A percentile compares a stretch with the other conserved stretches of the same genome.
Evolutionary conservation across 2,888 invertebrate species (phyloP).

Genomic region (Disparrhopalites patrizii): DNA sequence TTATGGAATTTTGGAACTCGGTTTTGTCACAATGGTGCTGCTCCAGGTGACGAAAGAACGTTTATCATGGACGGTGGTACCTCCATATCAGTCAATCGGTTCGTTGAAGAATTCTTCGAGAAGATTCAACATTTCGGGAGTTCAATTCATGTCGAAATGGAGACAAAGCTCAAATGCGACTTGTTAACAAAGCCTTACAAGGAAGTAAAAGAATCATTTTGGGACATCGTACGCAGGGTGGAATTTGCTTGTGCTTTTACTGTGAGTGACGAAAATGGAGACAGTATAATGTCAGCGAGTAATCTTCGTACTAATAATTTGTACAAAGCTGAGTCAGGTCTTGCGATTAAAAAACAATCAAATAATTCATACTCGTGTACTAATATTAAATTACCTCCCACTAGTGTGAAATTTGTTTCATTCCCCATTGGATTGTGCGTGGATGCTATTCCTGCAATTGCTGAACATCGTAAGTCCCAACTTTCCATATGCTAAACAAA

Average conservation of each 20-base stretch:
- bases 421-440: conserved; percentile 31
- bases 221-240: conserved; percentile 18
- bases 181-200: conserved; percentile 50
- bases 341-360: neutral
- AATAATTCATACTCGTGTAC: neutral
- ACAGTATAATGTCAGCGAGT: no score
- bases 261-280: neutral
- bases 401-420: no score
- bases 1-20: conserved; percentile 27
- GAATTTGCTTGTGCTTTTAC: conserved; percentile 11
- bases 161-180: conserved; percentile 48
- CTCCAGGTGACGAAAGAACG: conserved; percentile 26
- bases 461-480: neutral
- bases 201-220: conserved; percentile 41
- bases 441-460: conserved; percentile 27
- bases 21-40: neutral
- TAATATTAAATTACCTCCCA: no score
- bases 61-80: conserved; percentile 60
- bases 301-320: neutral
- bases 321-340: neutral
- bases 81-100: conserved; percentile 64
- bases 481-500: no score
- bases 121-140: conserved; percentile 35
- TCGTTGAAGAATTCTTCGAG: conserved; percentile 59
- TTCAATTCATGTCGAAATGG: conserved; percentile 40